These are phyloP conservation scores for Ptilonorhynchus violaceus DNA, from an alignment of 2,113 vertebrate species.

Conservation along the genomic window DNA sequence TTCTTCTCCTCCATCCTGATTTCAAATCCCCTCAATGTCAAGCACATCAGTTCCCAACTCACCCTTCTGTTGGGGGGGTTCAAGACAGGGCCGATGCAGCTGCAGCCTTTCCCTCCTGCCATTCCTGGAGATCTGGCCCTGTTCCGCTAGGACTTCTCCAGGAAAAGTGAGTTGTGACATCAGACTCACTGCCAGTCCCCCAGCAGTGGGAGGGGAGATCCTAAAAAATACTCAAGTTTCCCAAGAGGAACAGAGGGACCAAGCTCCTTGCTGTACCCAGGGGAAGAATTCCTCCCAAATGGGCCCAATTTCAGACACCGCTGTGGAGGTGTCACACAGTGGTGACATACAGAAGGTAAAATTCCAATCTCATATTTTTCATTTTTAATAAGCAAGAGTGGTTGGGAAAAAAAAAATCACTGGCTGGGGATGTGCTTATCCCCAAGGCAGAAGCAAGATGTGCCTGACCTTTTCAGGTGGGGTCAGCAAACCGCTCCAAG, in stretches of 20 bases:
- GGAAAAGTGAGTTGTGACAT: neutral
- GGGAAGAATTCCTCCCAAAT: neutral
- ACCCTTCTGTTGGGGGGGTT: neutral
- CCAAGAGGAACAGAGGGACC: neutral
- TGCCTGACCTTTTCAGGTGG: neutral
- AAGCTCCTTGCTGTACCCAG: neutral
- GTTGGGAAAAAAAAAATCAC: neutral
- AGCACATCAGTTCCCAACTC: neutral
- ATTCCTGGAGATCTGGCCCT: neutral
- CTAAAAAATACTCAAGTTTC: neutral
- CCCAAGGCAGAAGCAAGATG: neutral
- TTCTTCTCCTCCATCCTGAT: neutral
- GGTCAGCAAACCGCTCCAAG: neutral
- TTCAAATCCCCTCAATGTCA: neutral
- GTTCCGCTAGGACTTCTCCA: neutral
- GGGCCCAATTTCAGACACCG: neutral
- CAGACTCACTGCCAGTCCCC: neutral
- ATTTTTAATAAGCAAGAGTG: neutral
- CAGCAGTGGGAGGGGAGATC: neutral
- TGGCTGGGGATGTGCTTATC: neutral
- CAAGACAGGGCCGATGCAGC: accelerated
- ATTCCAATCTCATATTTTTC: neutral
- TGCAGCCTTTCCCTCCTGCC: neutral
- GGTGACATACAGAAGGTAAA: neutral
- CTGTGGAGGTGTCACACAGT: neutral